These are phyloP conservation scores for Xiphophorus couchianus DNA, from an alignment of 2,113 vertebrate genomes.

Conservation along the genomic window DNA sequence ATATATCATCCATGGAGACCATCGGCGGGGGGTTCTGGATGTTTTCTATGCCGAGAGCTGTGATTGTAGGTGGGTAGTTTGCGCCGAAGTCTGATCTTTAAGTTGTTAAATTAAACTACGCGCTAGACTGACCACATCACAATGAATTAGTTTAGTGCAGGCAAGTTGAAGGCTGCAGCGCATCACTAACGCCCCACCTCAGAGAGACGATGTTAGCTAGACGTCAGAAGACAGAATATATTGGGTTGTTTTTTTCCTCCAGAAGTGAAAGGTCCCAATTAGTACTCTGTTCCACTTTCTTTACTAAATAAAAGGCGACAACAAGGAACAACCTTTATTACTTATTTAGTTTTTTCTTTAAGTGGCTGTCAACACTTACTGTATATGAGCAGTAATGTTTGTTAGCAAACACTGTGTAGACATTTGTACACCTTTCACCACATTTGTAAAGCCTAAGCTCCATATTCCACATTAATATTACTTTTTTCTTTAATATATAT, in stretches of 20 bases:
- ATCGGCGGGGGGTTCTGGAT: background rate
- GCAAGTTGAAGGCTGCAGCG: background rate
- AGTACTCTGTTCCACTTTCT: background rate
- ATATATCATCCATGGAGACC: conserved; percentile 35
- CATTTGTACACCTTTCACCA: conserved; percentile 3
- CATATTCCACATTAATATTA: background rate
- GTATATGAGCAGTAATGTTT: background rate
- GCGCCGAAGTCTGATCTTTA: conserved; percentile 15
- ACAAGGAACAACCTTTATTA: background rate
- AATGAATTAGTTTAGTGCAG: background rate
- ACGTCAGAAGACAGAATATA: background rate
- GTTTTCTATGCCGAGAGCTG: background rate
- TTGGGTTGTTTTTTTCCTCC: background rate
- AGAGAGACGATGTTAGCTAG: background rate
- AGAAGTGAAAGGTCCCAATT: conserved; percentile 10
- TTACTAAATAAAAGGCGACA: background rate
- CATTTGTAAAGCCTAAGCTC: conserved; percentile 4
- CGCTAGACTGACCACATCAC: background rate
- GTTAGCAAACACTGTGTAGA: background rate
- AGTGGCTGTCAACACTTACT: conserved; percentile 6
- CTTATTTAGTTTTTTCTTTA: background rate
- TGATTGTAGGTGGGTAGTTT: background rate
- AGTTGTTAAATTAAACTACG: conserved; percentile 4
- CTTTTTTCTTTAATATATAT: background rate
- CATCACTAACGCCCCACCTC: background rate